phyloP scores from a whole-genome alignment of 1,140 invertebrate genomes.

The Onthophagus taurus region DNA sequence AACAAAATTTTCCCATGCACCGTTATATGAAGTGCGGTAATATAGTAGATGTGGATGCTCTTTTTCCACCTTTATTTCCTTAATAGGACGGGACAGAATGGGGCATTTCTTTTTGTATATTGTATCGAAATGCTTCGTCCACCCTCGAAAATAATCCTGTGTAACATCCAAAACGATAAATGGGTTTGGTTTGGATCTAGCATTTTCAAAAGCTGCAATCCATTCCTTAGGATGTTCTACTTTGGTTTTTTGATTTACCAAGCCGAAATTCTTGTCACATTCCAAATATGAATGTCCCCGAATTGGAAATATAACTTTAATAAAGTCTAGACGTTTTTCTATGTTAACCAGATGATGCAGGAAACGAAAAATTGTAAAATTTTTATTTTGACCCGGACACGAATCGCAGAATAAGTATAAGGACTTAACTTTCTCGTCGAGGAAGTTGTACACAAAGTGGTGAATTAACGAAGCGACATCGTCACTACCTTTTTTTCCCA shows the following conservation, averaged over 20 bases:
- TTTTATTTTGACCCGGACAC: slow-evolving; percentile 12
- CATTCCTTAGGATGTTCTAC: too few relatives aligned
- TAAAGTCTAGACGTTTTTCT: not conserved
- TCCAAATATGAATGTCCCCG: slow-evolving; percentile 7
- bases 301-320: slow-evolving; percentile 11
- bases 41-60: too few relatives aligned
- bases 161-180: too few relatives aligned
- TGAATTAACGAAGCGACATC: slow-evolving; percentile 25
- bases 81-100: too few relatives aligned
- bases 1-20: too few relatives aligned
- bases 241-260: slow-evolving; percentile 12
- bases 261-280: slow-evolving; percentile 5
- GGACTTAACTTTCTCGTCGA: slow-evolving; percentile 2
- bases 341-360: slow-evolving; percentile 8
- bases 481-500: slow-evolving; percentile 22
- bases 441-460: slow-evolving; percentile 20
- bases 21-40: too few relatives aligned
- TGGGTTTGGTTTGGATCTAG: too few relatives aligned
- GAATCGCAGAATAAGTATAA: slow-evolving; percentile 11
- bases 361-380: slow-evolving; percentile 12
- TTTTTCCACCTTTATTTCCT: too few relatives aligned
- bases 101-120: too few relatives aligned
- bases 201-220: too few relatives aligned
- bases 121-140: too few relatives aligned
- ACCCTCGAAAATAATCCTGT: too few relatives aligned